Evolutionary conservation across 2,797 vertebrate genomes (phyloP).

Genomic region (Esox masquinongy): DNA sequence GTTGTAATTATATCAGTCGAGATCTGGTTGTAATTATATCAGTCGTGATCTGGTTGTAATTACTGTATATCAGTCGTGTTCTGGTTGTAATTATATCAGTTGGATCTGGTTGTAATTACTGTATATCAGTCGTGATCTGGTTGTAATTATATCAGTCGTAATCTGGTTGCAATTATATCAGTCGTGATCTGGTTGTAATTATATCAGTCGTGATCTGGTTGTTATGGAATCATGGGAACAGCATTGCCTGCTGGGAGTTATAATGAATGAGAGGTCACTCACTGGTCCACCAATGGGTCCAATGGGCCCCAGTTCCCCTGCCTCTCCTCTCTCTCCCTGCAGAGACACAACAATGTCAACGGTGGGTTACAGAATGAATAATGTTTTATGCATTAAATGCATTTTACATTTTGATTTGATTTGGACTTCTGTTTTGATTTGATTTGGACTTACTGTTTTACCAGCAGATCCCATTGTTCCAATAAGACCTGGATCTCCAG

Average conservation of each 20-base stretch:
- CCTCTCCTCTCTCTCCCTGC: conserved; percentile 89
- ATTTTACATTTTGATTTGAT: neutral
- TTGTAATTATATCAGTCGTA: no score
- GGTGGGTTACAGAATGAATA: neutral
- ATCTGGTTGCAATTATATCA: neutral
- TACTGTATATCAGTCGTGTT: no score
- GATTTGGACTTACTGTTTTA: conserved; percentile 80
- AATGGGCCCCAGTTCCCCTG: conserved; percentile 84
- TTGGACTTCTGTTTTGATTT: neutral
- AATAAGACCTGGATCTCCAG: conserved; percentile 79
- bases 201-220: neutral
- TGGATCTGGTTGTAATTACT: neutral
- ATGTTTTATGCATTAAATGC: neutral
- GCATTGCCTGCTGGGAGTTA: neutral
- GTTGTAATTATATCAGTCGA: neutral
- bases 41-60: no score
- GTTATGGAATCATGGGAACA: neutral
- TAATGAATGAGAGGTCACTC: conserved; percentile 64
- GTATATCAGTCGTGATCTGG: no score
- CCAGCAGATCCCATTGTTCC: conserved; percentile 91
- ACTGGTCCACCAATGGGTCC: conserved; percentile 88
- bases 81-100: no score
- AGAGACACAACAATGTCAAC: conserved; percentile 23
- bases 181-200: neutral
- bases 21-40: neutral